phyloP scores from a whole-genome alignment of 2,888 invertebrate genomes.

The Acheta domesticus region DNA sequence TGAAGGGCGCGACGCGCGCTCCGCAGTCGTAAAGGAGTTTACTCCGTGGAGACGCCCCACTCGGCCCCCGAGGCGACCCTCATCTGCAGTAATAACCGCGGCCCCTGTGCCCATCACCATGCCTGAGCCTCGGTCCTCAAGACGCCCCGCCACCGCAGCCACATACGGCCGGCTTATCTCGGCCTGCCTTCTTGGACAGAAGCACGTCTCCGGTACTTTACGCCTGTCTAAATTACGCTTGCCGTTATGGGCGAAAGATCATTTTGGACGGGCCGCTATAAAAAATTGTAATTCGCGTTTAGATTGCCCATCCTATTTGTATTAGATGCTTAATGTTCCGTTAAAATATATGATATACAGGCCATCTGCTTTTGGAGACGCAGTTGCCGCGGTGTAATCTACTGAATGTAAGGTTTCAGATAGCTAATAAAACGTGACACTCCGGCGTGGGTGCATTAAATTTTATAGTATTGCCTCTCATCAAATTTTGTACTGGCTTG shows the following conservation, averaged over 20 bases:
- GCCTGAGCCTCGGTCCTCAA: no score
- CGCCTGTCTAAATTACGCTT: neutral
- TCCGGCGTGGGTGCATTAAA: neutral
- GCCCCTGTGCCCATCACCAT: no score
- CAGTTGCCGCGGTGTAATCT: neutral
- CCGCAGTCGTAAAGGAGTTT: no score
- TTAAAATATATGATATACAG: slow-evolving; percentile 18
- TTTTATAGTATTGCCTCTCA: neutral
- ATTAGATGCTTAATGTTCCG: slow-evolving; percentile 18
- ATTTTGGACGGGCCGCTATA: neutral
- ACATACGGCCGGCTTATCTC: neutral
- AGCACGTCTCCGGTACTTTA: no score
- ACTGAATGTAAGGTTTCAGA: neutral
- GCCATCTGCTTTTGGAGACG: neutral
- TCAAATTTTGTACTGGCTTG: neutral
- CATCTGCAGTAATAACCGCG: neutral
- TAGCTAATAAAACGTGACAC: neutral
- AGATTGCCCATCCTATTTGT: neutral
- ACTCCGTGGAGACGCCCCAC: no score
- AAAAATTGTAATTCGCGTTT: neutral
- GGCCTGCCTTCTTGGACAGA: no score
- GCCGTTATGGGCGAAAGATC: neutral
- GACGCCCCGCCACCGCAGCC: no score
- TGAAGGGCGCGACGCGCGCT: no score
- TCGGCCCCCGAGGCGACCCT: no score